These are phyloP conservation scores for Helarctos malayanus DNA, from an alignment of 2,797 vertebrate species.

Conservation along the genomic window DNA sequence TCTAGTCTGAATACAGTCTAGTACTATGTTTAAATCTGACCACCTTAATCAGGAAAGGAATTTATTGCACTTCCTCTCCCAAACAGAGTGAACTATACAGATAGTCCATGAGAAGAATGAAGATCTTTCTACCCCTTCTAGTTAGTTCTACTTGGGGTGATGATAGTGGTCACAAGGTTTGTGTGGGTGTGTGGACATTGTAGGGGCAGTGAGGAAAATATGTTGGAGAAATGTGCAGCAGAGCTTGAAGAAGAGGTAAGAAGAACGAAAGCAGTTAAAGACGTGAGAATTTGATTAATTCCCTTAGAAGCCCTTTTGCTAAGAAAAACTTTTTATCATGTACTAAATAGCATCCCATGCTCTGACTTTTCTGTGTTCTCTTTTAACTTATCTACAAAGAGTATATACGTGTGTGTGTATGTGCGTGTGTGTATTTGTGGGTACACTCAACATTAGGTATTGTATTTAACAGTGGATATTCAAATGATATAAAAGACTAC, in stretches of 20 bases:
- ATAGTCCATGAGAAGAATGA: neutral
- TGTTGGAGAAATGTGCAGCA: neutral
- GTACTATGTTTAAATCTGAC: neutral
- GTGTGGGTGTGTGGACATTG: neutral
- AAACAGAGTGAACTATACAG: neutral
- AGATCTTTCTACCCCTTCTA: neutral
- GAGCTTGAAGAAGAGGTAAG: neutral
- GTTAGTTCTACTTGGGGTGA: neutral
- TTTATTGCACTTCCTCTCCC: neutral
- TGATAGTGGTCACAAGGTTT: neutral
- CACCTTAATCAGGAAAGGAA: slow-evolving; percentile 2
- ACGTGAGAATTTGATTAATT: neutral
- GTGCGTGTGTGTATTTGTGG: neutral
- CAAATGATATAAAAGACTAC: slow-evolving; percentile 4
- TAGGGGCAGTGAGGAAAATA: neutral
- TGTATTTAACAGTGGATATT: neutral
- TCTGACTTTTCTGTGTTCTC: neutral
- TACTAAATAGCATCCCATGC: neutral
- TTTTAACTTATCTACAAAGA: neutral
- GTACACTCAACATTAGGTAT: neutral
- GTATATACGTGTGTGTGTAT: neutral
- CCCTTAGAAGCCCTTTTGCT: neutral
- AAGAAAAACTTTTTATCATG: neutral
- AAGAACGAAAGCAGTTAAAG: neutral
- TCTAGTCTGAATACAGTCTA: neutral